Evolutionary conservation across 2,888 invertebrate species (phyloP).

Genomic region (Alviniconcha strummeri): DNA sequence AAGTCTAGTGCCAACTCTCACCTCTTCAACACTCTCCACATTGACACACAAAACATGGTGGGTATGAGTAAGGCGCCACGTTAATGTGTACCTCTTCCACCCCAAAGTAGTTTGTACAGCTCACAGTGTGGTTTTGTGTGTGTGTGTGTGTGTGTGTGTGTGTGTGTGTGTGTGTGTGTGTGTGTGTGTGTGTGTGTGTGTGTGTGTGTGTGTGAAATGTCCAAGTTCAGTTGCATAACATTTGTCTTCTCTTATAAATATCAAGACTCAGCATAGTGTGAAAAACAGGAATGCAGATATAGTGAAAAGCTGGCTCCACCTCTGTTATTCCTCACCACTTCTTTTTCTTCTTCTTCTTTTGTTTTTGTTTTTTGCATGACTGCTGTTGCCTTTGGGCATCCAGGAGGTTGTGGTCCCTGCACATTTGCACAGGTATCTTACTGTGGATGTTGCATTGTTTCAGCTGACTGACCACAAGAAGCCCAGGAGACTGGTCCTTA

Average conservation of each 20-base stretch:
- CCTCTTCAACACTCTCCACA: constrained; percentile 58
- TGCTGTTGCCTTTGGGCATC: background rate
- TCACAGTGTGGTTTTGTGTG: no score
- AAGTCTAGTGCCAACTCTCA: constrained; percentile 57
- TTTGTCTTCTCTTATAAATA: background rate
- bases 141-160: background rate
- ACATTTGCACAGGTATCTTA: no score
- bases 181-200: background rate
- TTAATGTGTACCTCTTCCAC: no score
- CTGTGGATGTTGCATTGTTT: no score
- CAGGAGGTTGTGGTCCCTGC: no score
- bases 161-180: background rate
- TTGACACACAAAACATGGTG: constrained; percentile 67
- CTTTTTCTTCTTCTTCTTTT: background rate
- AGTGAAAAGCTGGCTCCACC: no score
- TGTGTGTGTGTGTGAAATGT: background rate
- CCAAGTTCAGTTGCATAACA: background rate
- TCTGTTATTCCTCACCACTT: background rate
- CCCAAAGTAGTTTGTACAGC: no score
- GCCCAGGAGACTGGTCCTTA: background rate
- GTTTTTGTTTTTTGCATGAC: background rate
- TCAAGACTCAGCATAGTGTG: no score
- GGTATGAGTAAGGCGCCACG: constrained; percentile 35
- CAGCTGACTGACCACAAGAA: no score
- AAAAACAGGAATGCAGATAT: no score